Base-by-base conservation (phyloP, 2,888 invertebrate genomes). In the Anorthoa munda region DNA sequence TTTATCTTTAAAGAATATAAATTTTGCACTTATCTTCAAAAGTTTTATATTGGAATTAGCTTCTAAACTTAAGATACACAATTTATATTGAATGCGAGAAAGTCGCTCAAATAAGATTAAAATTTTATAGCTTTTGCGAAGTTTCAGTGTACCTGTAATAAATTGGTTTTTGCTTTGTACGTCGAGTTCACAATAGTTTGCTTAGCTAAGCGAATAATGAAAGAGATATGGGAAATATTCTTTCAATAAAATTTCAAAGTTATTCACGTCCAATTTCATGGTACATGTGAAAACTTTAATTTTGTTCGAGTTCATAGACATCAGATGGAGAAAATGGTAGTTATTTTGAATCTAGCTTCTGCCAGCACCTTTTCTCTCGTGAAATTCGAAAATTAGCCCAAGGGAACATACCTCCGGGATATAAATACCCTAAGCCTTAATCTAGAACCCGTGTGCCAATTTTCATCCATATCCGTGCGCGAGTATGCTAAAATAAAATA, bases 101-200 rank as follows among this genome's bases (percentile, higher is more conserved):
- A 55, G 31, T 70, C 50, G 15, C 46, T 59, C 4, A 46, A 80
- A 75, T 66, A 51, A 66, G 75, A 70, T 80, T 65, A 79, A 60
- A 51, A 45, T 26, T 60, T 21, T 75, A 68, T 60, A 50, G 31
- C 56, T 58, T 59, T 74, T 26, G 1, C 50, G n/a, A 74, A 75
- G 51, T 68, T 79, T 67, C n/a, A 51, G 46, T 23, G 18, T 64
- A 70, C 31, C 53, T 66, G 48, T 63, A 61, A 63, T 58, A 59
- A 75, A 75, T 66, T 63, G 50, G 53, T 70, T 80, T 69, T 64
- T 59, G 23, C 77, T 63, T 71, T 60, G 70, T 53, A 66, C 4
- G 58, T n/a, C 5, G 21, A 9, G 39, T 13, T 59, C n/a, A 39
- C 45, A 63, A 58, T 59, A 61, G 50, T 65, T 60, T 80, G 63